These are phyloP conservation scores for Delia radicum DNA, from an alignment of 1,140 invertebrate species.

Conservation along the genomic window DNA sequence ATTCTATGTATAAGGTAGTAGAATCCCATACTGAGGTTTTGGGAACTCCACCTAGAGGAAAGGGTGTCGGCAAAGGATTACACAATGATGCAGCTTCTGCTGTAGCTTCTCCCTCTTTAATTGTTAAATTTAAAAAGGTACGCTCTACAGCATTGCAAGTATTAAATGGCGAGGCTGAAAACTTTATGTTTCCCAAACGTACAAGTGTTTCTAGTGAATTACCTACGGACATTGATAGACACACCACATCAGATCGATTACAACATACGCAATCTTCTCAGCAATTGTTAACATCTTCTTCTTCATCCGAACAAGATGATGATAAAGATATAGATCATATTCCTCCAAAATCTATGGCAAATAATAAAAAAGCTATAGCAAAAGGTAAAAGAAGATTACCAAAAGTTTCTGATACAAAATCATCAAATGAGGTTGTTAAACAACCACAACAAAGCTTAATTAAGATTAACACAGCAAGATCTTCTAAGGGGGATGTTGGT, in stretches of 20 bases:
- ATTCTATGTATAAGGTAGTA: constrained; percentile 48
- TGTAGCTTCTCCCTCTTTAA: constrained; percentile 59
- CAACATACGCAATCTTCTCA: constrained; percentile 16
- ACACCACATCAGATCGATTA: constrained; percentile 47
- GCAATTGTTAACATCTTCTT: constrained; percentile 5
- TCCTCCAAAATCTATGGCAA: neutral
- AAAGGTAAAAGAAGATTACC: neutral
- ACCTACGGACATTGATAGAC: constrained; percentile 57
- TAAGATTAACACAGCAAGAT: too few species aligned
- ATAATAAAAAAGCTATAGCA: neutral
- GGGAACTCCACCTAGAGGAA: constrained; percentile 33
- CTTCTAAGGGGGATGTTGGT: too few species aligned
- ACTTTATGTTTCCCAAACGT: constrained; percentile 75
- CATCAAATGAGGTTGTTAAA: too few species aligned
- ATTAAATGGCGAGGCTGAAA: constrained; percentile 78
- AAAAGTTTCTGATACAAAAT: too few species aligned
- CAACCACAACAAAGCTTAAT: too few species aligned
- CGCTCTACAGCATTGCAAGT: constrained; percentile 71
- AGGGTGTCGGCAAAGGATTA: constrained; percentile 28
- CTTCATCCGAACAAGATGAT: neutral
- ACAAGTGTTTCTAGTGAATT: constrained; percentile 58
- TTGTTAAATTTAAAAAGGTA: constrained; percentile 73
- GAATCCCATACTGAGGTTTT: constrained; percentile 38
- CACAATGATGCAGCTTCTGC: constrained; percentile 8
- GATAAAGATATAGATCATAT: neutral